A percentile compares a stretch with the other conserved stretches of the same genome.
phyloP scores from a whole-genome alignment of 2,113 vertebrate species.

The Aptenodytes patagonicus region DNA sequence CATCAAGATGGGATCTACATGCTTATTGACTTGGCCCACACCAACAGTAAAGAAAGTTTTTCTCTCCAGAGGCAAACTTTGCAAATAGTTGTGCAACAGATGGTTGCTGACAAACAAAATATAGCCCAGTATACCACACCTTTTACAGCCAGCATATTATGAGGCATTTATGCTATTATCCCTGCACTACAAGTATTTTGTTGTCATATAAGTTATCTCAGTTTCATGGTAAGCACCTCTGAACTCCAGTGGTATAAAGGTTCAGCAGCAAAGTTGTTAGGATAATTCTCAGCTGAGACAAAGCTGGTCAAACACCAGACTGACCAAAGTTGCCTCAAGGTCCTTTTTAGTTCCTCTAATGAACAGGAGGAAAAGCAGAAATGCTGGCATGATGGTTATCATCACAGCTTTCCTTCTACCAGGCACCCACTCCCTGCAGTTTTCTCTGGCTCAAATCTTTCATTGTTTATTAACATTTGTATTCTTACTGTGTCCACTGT shows the following conservation, averaged over 20 bases:
- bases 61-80: not conserved
- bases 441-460: not conserved
- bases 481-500: not conserved
- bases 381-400: not conserved
- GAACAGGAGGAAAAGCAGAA: not conserved
- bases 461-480: not conserved
- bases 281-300: not conserved
- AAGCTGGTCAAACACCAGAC: not conserved
- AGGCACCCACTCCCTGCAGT: too few species aligned
- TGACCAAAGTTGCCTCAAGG: not conserved
- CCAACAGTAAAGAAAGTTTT: not conserved
- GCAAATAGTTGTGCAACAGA: not conserved
- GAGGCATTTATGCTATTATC: not conserved
- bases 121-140: not conserved
- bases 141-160: not conserved
- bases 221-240: not conserved
- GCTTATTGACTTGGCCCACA: not conserved
- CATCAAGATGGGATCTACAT: not conserved
- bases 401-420: not conserved
- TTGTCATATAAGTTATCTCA: not conserved
- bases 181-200: not conserved
- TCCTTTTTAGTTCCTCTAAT: not conserved
- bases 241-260: not conserved
- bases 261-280: not conserved
- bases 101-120: not conserved